Evolutionary conservation across 2,888 invertebrate genomes (phyloP).

Genomic region (Athalia cordata): DNA sequence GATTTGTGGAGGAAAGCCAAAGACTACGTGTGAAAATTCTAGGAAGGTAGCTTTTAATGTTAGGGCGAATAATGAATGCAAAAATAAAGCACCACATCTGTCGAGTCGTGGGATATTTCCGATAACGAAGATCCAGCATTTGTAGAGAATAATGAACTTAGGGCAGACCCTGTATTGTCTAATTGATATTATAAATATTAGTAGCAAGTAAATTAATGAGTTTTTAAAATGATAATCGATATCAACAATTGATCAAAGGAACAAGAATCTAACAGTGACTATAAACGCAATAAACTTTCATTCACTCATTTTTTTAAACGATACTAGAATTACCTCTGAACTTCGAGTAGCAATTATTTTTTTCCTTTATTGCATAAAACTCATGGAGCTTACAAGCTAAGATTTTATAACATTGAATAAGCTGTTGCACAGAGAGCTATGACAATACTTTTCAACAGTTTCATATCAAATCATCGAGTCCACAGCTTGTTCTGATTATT

Average conservation of each 20-base stretch:
- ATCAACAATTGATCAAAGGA: background rate
- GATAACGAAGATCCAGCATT: slow-evolving; percentile 53
- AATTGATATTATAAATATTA: background rate
- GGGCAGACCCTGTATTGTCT: background rate
- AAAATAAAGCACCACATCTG: slow-evolving; percentile 56
- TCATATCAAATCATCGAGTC: slow-evolving; percentile 4
- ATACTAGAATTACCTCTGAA: too few species aligned
- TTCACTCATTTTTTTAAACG: slow-evolving; percentile 33
- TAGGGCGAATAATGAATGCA: slow-evolving; percentile 47
- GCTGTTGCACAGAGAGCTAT: slow-evolving; percentile 35
- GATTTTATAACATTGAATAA: slow-evolving; percentile 33
- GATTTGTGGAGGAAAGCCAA: slow-evolving; percentile 9
- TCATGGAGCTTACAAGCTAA: slow-evolving; percentile 40
- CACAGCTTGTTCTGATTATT: background rate
- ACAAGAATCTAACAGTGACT: background rate
- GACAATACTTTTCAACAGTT: slow-evolving; percentile 5
- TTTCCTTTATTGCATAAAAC: slow-evolving; percentile 42
- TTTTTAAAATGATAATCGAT: background rate
- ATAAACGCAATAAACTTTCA: too few species aligned
- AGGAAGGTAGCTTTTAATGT: slow-evolving; percentile 50
- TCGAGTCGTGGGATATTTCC: slow-evolving; percentile 61
- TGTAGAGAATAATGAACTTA: background rate
- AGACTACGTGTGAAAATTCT: slow-evolving; percentile 19
- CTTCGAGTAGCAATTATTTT: slow-evolving; percentile 11
- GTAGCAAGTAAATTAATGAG: background rate